Evolutionary conservation across 2,113 vertebrate species (phyloP).

Genomic region (Buteo buteo): DNA sequence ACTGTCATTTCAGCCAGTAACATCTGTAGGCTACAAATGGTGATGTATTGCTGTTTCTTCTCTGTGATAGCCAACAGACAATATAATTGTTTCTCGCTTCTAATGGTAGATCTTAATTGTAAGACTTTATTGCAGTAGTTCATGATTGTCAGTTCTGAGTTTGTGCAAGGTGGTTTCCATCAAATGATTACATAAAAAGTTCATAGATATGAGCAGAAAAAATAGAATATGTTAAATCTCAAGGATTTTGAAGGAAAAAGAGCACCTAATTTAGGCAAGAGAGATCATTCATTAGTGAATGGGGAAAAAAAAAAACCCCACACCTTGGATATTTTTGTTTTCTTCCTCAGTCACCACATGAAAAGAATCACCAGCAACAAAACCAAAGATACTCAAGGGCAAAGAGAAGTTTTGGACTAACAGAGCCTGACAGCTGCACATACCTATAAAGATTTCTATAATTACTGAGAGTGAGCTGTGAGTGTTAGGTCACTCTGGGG

Average conservation of each 20-base stretch:
- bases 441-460: background rate
- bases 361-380: background rate
- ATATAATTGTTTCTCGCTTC: background rate
- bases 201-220: background rate
- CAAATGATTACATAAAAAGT: background rate
- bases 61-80: background rate
- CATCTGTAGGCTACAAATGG: background rate
- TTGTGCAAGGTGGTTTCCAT: background rate
- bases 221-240: background rate
- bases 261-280: background rate
- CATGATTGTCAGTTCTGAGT: background rate
- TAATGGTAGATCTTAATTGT: background rate
- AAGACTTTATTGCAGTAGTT: background rate
- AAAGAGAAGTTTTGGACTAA: background rate
- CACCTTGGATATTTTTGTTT: too few relatives aligned
- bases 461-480: background rate
- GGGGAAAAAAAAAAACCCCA: fast-evolving
- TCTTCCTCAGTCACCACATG: background rate
- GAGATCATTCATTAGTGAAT: background rate
- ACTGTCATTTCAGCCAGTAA: background rate
- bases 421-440: background rate
- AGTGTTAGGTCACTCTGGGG: background rate
- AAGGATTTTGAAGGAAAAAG: background rate
- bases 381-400: background rate
- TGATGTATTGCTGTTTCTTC: background rate